These are phyloP conservation scores for Ypsolopha sequella DNA, from an alignment of 2,888 invertebrate species.

Conservation along the genomic window DNA sequence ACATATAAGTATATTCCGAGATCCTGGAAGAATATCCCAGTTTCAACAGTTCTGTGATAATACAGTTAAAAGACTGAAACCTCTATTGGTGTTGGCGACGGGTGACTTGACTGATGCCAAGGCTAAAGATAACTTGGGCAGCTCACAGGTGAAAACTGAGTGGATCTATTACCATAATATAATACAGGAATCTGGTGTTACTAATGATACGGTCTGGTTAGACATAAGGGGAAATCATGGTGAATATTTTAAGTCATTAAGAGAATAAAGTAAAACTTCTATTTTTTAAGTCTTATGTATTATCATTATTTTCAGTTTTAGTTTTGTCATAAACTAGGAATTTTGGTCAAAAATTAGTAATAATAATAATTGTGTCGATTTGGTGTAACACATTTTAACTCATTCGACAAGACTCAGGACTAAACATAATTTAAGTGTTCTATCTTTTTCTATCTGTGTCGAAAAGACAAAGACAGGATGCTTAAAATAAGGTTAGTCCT, in stretches of 20 bases:
- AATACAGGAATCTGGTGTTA: slow-evolving; percentile 75
- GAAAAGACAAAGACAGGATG: no score
- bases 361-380: no score
- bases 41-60: slow-evolving; percentile 83
- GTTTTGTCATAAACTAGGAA: no score
- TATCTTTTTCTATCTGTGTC: no score
- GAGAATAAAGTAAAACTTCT: no score
- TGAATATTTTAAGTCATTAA: slow-evolving; percentile 31
- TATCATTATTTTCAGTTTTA: no score
- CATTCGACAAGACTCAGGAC: no score
- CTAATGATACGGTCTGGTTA: slow-evolving; percentile 82
- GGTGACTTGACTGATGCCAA: slow-evolving; percentile 94
- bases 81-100: slow-evolving; percentile 83
- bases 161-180: slow-evolving; percentile 84
- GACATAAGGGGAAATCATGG: slow-evolving; percentile 95
- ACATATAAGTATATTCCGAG: slow-evolving; percentile 88
- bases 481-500: no score
- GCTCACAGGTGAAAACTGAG: slow-evolving; percentile 83
- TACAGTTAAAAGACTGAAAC: slow-evolving; percentile 80
- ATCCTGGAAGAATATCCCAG: slow-evolving; percentile 79
- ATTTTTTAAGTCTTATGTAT: no score
- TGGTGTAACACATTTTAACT: no score
- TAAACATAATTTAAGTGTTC: no score
- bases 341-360: no score
- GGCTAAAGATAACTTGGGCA: slow-evolving; percentile 81